Base-by-base conservation (phyloP, 2,888 invertebrate genomes). In the Drosophila mercatorum region DNA sequence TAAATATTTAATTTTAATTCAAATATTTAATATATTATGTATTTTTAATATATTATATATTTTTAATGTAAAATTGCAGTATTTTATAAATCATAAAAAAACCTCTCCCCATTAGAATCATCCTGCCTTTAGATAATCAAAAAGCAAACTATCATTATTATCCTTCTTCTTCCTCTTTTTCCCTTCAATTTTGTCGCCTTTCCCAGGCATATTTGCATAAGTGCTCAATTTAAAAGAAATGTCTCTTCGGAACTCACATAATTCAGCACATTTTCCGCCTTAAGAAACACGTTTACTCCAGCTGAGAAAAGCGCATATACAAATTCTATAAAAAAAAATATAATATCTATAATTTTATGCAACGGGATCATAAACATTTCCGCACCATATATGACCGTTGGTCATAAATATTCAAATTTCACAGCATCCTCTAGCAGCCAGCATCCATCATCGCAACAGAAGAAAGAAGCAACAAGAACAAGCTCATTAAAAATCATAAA, bases 371-470 rank as follows among this genome's bases (percentile, higher is more conserved):
- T 84, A 90, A 91, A 90, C 83, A 90, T 91, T 91, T 91, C 90
- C 91, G 80, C 90, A 79, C 78, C 87, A 91, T 88, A 91, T 89
- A 88, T 91, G 91, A 91, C 91, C 91, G 91, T 85, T 91, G 91
- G 91, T 90, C 91, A 91, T 91, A 91, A 91, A 91, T 91, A 91
- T 91, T 91, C 87, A 91, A 91, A 91, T 78, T 83, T 75, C 70
- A 67, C 73, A 79, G 77, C 78, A 80, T 77, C 79, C 77, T 41
- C 40, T 6, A 31, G 31, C 31, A 31, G 5, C 31, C 58, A 74
- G 90, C 89, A 90, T 89, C 90, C 78, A 88, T 89, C 89, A 89
- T 81, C 17, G 8, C 12, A 31, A 31, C 4, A 31, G 7, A 34
- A n/a, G 5, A 40, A 40, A 40, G 40, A 14, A 53, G 12, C 0